These are phyloP conservation scores for Lepidocyrtinus sp. DNA, from an alignment of 2,888 invertebrate species.

Conservation along the genomic window DNA sequence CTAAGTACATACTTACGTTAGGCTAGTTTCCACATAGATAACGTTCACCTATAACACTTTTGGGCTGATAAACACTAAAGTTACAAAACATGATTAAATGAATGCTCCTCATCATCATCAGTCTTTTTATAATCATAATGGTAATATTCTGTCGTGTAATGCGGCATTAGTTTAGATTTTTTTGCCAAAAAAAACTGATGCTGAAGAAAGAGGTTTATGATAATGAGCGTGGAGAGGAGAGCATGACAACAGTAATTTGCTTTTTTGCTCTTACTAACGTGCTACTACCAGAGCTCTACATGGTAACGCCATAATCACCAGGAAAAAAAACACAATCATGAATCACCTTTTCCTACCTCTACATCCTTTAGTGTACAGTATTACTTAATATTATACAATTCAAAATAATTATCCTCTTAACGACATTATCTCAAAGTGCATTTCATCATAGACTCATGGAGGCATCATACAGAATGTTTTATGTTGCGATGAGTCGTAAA, in stretches of 20 bases:
- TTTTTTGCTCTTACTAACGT: conserved; percentile 23
- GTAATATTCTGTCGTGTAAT: neutral
- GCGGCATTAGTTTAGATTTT: conserved; percentile 1
- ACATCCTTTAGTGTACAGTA: too few relatives aligned
- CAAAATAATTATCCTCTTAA: conserved; percentile 33
- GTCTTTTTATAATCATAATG: neutral
- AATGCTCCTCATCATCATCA: conserved; percentile 23
- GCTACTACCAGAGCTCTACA: neutral
- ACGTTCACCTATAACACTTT: too few relatives aligned
- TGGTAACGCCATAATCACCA: neutral
- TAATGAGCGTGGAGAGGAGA: conserved; percentile 18
- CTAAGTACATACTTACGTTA: too few relatives aligned
- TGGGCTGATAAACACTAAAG: neutral
- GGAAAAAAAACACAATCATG: neutral
- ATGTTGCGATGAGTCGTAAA: neutral
- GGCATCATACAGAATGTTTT: neutral
- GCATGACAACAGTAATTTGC: conserved; percentile 40
- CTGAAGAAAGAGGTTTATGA: neutral
- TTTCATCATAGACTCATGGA: neutral
- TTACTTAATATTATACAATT: neutral
- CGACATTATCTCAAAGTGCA: neutral
- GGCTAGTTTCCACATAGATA: too few relatives aligned
- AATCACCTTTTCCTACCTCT: neutral
- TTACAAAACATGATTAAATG: neutral
- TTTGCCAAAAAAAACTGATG: conserved; percentile 17